Conservation (phyloP, 2,797 vertebrate genomes). For the Sus cebifrons region DNA sequence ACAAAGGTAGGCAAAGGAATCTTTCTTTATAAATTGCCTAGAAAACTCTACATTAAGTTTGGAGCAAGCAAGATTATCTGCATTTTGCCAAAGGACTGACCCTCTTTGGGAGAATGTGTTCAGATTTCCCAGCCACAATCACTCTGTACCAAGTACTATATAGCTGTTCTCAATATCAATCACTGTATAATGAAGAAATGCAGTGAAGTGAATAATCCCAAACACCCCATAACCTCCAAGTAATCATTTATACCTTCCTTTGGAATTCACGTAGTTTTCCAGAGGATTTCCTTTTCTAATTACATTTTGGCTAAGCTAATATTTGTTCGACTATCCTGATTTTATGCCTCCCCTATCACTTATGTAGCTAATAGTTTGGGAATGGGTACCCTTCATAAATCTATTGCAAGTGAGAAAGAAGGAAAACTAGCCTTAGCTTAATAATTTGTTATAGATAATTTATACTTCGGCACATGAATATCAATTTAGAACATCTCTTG, state of each 20-base stretch:
- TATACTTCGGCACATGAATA: neutral
- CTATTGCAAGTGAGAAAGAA: neutral
- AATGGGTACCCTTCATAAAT: neutral
- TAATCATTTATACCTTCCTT: neutral
- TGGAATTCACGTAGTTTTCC: slow-evolving; percentile 42
- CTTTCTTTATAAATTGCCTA: slow-evolving; percentile 22
- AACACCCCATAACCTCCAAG: slow-evolving; percentile 22
- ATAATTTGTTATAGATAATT: slow-evolving; percentile 38
- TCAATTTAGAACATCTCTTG: neutral
- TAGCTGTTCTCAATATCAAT: neutral
- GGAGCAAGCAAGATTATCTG: neutral
- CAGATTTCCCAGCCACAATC: neutral
- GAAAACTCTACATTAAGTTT: neutral
- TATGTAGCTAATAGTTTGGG: neutral
- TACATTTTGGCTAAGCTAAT: slow-evolving; percentile 16
- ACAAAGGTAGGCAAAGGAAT: neutral
- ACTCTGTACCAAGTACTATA: neutral
- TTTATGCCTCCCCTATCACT: neutral
- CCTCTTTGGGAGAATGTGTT: neutral
- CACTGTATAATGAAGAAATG: neutral
- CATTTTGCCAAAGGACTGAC: neutral
- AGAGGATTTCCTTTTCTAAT: slow-evolving; percentile 55
- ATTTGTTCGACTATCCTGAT: slow-evolving; percentile 27
- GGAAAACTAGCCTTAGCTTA: neutral
- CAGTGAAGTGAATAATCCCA: slow-evolving; percentile 19